These are phyloP conservation scores for Hozukius guyotensis DNA, from an alignment of 2,797 vertebrate species.

Conservation along the genomic window DNA sequence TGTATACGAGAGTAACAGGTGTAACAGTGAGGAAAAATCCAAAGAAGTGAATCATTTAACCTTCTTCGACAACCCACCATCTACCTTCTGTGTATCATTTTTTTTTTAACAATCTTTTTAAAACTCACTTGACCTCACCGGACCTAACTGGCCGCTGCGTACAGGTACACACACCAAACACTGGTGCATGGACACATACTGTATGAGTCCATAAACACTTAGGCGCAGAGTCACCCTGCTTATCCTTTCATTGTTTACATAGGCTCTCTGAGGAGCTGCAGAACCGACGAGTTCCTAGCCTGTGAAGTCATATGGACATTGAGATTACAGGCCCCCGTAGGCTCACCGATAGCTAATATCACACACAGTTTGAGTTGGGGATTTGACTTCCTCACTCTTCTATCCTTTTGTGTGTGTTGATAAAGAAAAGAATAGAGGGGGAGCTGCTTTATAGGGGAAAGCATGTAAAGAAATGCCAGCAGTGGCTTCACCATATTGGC, in stretches of 20 bases:
- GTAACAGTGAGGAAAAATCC: neutral
- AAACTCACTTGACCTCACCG: neutral
- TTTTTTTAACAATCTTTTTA: neutral
- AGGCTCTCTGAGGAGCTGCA: conserved; percentile 36
- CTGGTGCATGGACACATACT: neutral
- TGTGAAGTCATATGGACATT: conserved; percentile 66
- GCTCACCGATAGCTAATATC: conserved; percentile 44
- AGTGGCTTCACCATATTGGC: neutral
- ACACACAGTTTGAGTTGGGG: conserved; percentile 46
- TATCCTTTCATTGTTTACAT: conserved; percentile 42
- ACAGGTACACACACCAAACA: neutral
- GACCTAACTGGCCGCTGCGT: neutral
- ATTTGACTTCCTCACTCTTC: conserved; percentile 33
- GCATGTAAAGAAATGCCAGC: neutral
- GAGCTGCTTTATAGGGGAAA: neutral
- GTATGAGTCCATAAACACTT: neutral
- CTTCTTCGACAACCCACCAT: neutral
- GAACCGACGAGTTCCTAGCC: conserved; percentile 40
- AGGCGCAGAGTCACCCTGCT: neutral
- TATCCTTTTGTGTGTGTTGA: conserved; percentile 19
- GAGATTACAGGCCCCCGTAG: conserved; percentile 52
- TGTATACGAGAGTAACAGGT: neutral
- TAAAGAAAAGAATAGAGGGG: conserved; percentile 16
- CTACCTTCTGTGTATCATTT: neutral
- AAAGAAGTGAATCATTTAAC: neutral